Base-by-base conservation (phyloP, 2,113 vertebrate species). In the Brachypodius melanocephalos region DNA sequence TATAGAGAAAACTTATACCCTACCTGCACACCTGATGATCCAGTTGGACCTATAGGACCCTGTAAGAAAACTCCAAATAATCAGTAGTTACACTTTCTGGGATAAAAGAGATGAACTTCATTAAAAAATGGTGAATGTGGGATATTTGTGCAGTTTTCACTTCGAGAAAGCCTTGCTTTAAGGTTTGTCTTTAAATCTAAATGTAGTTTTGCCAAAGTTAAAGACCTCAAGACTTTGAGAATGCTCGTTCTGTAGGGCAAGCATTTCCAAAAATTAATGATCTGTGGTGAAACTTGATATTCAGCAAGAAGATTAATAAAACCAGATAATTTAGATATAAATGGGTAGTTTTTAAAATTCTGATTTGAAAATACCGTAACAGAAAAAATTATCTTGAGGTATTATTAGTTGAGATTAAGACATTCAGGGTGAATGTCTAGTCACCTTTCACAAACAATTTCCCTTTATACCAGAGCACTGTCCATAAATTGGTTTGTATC, bases 21-120 rank as follows among this genome's bases (percentile, higher is more conserved):
- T 97, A 99, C 99, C 98, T 99, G 98, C 67, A 98, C 81, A 96
- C 99, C 99, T 78, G 98, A 95, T 86, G 98, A 98, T 93, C 99
- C 99, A 45, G 97, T 52, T 67, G 98, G 97, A 98, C 99, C 99
- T 97, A 93, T 67, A 66, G 98, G 98, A 74, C 99, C 99, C 99
- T 99, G 90, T 11, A 96, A 95, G 96, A 93, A 97, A 96, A 96
- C 65, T 71, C 90, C 88, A 71, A 88, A 43, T 66, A 62, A 63
- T 97, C 72, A 95, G 31, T 58, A 81, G 40, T 46, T 63, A 75
- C 6, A 26, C 34, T 82, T 95, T 57, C 36, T 22, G 12, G 14
- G 28, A 69, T n/a, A 80, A 91, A 5, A 9, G 36, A 71, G 26
- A 45, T 45, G 11, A 88, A 69, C 10, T 38, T 58, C 2, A 65